These are phyloP conservation scores for Phoebastria nigripes DNA, from an alignment of 2,797 vertebrate genomes.

Conservation along the genomic window DNA sequence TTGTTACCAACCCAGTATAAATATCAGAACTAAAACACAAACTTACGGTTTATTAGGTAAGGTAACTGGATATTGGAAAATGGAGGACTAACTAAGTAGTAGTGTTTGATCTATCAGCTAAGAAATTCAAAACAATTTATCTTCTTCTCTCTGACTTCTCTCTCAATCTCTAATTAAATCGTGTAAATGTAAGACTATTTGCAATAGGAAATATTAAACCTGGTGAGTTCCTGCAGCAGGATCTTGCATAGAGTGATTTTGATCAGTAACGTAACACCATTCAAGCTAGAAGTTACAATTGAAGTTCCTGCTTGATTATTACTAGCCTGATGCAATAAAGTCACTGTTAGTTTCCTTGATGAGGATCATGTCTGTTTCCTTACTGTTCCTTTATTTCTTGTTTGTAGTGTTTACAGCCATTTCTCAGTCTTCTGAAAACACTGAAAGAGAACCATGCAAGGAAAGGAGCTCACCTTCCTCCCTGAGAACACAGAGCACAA, in stretches of 20 bases:
- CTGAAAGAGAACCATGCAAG: constrained; percentile 29
- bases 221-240: neutral
- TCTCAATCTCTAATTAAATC: neutral
- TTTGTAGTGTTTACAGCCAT: constrained; percentile 31
- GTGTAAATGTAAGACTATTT: neutral
- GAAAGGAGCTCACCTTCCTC: constrained; percentile 29
- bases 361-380: neutral
- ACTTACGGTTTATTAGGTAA: neutral
- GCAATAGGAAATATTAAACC: neutral
- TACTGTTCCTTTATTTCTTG: neutral
- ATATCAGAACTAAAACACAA: neutral
- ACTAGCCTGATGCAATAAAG: neutral
- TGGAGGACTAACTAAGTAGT: neutral
- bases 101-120: neutral
- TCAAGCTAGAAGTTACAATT: neutral
- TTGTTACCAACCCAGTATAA: neutral
- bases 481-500: constrained; percentile 7
- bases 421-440: constrained; percentile 34
- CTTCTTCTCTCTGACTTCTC: neutral
- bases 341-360: neutral
- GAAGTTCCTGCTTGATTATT: neutral
- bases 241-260: neutral
- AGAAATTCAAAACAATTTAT: neutral
- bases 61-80: neutral
- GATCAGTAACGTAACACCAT: neutral